phyloP scores from a whole-genome alignment of 2,113 vertebrate species.

The Pseudorectes ferrugineus region DNA sequence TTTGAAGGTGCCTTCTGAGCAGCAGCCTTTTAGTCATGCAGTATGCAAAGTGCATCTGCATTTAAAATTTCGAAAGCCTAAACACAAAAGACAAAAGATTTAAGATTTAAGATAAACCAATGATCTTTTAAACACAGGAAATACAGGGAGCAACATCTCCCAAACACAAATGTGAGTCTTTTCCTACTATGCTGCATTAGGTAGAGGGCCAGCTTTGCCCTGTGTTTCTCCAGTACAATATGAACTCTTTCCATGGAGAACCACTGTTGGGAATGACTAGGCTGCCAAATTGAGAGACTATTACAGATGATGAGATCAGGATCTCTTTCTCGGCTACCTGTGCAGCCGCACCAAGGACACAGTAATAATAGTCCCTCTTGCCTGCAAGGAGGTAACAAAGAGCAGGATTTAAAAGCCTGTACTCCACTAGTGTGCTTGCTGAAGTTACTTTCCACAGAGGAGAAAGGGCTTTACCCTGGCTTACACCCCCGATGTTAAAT shows the following conservation, averaged over 20 bases:
- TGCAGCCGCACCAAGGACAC: neutral
- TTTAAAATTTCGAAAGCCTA: neutral
- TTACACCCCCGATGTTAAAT: rapidly evolving
- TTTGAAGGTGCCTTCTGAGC: neutral
- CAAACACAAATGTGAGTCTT: neutral
- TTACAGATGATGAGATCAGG: neutral
- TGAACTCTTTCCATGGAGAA: neutral
- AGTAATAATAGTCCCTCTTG: neutral
- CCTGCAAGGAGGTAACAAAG: neutral
- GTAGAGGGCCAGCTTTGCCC: neutral
- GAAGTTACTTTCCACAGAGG: neutral
- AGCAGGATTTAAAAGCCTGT: neutral
- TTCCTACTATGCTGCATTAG: neutral
- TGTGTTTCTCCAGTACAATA: neutral
- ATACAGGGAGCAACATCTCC: neutral
- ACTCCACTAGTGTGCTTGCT: neutral
- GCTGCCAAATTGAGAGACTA: neutral
- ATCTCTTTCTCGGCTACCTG: neutral
- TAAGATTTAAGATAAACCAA: neutral
- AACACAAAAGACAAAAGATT: neutral
- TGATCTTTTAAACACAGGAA: neutral
- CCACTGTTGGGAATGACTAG: neutral
- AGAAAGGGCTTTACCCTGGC: neutral
- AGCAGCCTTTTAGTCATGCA: neutral
- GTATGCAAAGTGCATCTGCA: neutral